Percentiles rank a stretch among this genome's conserved stretches.
These are phyloP conservation scores for Falco biarmicus DNA, from an alignment of 2,797 vertebrate genomes.

Conservation along the genomic window DNA sequence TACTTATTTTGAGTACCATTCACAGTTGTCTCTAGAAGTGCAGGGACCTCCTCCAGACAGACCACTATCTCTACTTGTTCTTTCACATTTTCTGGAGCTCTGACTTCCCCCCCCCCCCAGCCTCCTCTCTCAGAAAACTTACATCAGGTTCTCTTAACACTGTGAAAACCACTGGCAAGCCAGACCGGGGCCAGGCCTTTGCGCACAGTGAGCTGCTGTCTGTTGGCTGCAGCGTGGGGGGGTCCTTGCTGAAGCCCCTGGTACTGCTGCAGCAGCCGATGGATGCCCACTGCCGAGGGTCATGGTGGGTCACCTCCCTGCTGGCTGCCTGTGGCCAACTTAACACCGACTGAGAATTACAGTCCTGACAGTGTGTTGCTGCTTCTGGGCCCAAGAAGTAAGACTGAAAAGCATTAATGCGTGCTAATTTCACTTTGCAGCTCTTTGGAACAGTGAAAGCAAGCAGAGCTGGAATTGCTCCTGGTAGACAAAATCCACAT, in stretches of 20 bases:
- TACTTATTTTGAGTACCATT: neutral
- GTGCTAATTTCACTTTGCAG: neutral
- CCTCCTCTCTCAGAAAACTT: neutral
- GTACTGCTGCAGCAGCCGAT: neutral
- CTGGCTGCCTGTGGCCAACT: neutral
- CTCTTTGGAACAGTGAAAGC: neutral
- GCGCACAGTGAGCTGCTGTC: no score
- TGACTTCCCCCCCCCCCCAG: neutral
- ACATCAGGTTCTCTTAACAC: neutral
- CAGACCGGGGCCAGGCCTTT: neutral
- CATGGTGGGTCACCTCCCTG: rapidly evolving
- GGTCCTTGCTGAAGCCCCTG: neutral
- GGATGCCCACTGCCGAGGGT: neutral
- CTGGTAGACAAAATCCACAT: neutral
- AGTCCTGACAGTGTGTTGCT: neutral
- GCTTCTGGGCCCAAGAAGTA: neutral
- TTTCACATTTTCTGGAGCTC: neutral
- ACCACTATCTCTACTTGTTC: neutral
- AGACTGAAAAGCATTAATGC: neutral
- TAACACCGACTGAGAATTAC: neutral
- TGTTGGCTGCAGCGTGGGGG: neutral
- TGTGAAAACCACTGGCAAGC: neutral
- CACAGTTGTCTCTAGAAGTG: neutral
- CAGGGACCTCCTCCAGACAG: neutral
- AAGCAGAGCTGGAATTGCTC: neutral